Percentiles rank a stretch among this genome's conserved stretches.
These are phyloP conservation scores for Oreotrochilus melanogaster DNA, from an alignment of 2,113 vertebrate genomes.

Conservation along the genomic window DNA sequence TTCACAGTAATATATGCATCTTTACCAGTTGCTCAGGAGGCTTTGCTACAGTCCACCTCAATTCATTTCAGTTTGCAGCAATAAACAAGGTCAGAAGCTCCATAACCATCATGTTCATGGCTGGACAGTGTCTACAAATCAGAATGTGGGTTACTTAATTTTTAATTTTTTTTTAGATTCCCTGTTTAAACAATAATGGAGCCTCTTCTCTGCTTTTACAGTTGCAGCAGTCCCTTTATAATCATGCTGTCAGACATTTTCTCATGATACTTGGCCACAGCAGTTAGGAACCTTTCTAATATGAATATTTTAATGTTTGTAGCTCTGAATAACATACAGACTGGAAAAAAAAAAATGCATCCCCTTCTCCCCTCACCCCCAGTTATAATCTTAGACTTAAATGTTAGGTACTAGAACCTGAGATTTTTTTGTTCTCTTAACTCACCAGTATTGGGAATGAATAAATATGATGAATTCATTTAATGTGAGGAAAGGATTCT, in stretches of 20 bases:
- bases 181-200: not conserved
- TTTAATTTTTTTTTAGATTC: not conserved
- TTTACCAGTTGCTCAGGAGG: not conserved
- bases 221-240: not conserved
- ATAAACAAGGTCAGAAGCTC: not conserved
- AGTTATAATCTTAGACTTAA: conserved; percentile 6
- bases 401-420: not conserved
- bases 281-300: conserved; percentile 40
- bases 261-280: conserved; percentile 25
- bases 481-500: conserved; percentile 69
- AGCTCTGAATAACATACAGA: conserved; percentile 29
- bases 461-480: conserved; percentile 76
- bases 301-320: conserved; percentile 26
- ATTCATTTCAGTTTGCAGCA: not conserved
- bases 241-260: not conserved
- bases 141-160: not conserved
- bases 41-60: not conserved
- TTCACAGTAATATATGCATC: conserved; percentile 51
- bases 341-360: not conserved
- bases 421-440: conserved; percentile 39
- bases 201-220: not conserved
- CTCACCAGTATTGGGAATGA: not conserved
- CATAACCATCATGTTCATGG: not conserved
- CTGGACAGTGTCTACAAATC: not conserved
- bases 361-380: not conserved